Conservation (phyloP, 2,888 invertebrate species). For the Anaspis maculata region DNA sequence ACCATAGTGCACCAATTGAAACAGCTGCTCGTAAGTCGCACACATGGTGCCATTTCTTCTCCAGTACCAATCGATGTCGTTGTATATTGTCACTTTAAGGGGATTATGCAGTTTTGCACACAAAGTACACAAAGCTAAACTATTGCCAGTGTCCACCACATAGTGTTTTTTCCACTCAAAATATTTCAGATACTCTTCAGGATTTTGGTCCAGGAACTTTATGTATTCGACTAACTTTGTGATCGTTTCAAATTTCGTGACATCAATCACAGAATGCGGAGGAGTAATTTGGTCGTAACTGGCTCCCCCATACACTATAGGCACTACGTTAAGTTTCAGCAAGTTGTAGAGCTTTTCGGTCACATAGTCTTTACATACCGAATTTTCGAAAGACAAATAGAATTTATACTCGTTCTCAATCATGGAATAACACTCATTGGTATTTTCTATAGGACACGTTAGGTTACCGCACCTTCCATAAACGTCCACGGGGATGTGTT, state of each 20-base stretch:
- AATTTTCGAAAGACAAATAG: slow-evolving; percentile 65
- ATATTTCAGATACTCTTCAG: slow-evolving; percentile 48
- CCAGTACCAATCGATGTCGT: too few relatives aligned
- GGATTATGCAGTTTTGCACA: slow-evolving; percentile 28
- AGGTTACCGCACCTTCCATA: slow-evolving; percentile 53
- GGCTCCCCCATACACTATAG: slow-evolving; percentile 58
- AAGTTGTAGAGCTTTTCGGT: slow-evolving; percentile 54
- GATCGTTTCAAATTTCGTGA: slow-evolving; percentile 47
- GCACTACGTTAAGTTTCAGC: slow-evolving; percentile 52
- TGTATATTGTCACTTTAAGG: too few relatives aligned
- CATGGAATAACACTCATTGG: slow-evolving; percentile 40
- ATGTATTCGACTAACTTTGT: slow-evolving; percentile 47
- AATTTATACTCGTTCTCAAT: slow-evolving; percentile 56
- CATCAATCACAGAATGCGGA: slow-evolving; percentile 48
- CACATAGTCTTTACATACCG: slow-evolving; percentile 56
- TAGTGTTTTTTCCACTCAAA: slow-evolving; percentile 48
- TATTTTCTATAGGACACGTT: slow-evolving; percentile 26
- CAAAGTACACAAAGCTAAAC: slow-evolving; percentile 22
- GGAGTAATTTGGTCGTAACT: slow-evolving; percentile 50
- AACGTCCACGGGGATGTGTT: slow-evolving; percentile 52
- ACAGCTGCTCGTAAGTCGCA: too few relatives aligned
- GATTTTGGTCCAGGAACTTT: slow-evolving; percentile 43
- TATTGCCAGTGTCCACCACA: slow-evolving; percentile 13
- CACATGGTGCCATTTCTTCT: too few relatives aligned
- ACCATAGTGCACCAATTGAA: too few relatives aligned